Base-by-base conservation (phyloP, 2,113 vertebrate species). In the Cyanoramphus novaezelandiae region DNA sequence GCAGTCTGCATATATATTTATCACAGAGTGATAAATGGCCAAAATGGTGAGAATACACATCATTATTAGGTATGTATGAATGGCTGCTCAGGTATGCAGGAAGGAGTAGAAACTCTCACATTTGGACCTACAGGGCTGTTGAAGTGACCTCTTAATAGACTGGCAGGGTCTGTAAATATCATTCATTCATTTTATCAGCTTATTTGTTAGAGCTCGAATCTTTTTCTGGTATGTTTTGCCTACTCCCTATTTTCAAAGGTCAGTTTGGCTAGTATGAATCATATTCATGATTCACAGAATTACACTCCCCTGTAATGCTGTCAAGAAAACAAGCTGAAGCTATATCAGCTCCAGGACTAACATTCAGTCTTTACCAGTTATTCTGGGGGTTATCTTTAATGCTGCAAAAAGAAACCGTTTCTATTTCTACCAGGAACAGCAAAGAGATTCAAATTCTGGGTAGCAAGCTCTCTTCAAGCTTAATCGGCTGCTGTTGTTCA, bases 251-350 rank as follows among this genome's bases (percentile, higher is more conserved):
- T 97, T 94, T 85, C 85, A 95, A 95, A 97, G 96, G 95, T 96
- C 55, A 82, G 81, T 92, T 97, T 96, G 95, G 93, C 94, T 95
- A 91, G 95, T 71, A 80, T 81, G 95, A 98, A 89, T 94, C 57
- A 60, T 91, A 86, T 75, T 93, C 59, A 39, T 72, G 76, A 92
- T 59, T 88, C 83, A 77, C 72, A 76, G 83, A 94, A 85, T 63
- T 70, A 44, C 27, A 64, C 8, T 85, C 52, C 41, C 39, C 62
- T 53, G 39, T 85, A 94, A 63, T 3, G 20, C 60, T 86, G 85
- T 89, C 93, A 95, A 71, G 71, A 90, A 92, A 88, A 86, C 43
- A 82, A 93, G 35, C 62, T 80, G 77, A 84, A 95, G 55, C 52
- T 69, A 11, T 37, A 83, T 70, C 57, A 81, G 24, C 65, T 41